Percentiles rank a stretch among this genome's conserved stretches.
These are phyloP conservation scores for Acronicta alni DNA, from an alignment of 2,888 invertebrate genomes.

Conservation along the genomic window DNA sequence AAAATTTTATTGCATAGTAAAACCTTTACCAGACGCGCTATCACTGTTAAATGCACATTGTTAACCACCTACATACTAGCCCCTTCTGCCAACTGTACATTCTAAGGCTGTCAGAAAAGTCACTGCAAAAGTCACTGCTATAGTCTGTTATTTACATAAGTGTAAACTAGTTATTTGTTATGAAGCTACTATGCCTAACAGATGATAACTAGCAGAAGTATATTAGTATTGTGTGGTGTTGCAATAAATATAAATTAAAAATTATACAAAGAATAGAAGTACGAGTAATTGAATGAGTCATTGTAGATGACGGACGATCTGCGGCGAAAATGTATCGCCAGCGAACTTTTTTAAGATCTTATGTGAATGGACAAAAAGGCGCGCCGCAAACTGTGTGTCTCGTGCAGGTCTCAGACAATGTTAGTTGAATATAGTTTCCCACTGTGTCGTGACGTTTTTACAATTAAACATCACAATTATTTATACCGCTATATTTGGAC, in stretches of 20 bases:
- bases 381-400: too few relatives aligned
- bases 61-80: background rate
- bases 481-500: too few relatives aligned
- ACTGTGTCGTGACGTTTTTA: too few relatives aligned
- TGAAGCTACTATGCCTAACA: background rate
- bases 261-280: background rate
- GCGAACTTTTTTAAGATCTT: too few relatives aligned
- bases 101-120: background rate
- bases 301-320: background rate
- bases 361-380: too few relatives aligned
- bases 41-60: too few relatives aligned
- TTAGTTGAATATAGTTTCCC: background rate
- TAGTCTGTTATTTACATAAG: background rate
- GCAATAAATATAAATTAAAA: constrained; percentile 3
- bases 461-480: too few relatives aligned
- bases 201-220: background rate
- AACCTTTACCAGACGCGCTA: too few relatives aligned
- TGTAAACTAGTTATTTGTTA: background rate
- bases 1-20: too few relatives aligned
- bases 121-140: background rate
- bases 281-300: constrained; percentile 7
- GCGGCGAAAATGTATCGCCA: background rate
- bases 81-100: constrained; percentile 6
- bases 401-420: background rate
- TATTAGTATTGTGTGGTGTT: background rate